These are phyloP conservation scores for Paragorgia papillata DNA, from an alignment of 92 coral and sea anemone species.

Conservation along the genomic window DNA sequence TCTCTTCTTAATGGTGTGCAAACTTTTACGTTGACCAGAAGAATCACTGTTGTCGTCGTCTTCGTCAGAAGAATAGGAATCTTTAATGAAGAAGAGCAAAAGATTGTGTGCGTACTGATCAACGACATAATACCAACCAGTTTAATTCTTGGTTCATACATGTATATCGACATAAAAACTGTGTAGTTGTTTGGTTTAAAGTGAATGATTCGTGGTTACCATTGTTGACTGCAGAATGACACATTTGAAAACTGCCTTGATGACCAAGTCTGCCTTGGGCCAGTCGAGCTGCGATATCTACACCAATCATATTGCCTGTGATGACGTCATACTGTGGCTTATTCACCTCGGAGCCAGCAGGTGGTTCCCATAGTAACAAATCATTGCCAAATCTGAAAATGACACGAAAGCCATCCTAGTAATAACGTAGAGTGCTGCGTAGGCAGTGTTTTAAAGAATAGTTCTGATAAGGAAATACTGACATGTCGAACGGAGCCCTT, in stretches of 20 bases:
- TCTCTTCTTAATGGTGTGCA: conserved; percentile 24
- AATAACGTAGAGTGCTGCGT: no score
- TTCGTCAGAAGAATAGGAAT: conserved; percentile 82
- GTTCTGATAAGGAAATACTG: no score
- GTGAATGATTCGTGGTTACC: neutral
- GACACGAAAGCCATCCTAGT: neutral
- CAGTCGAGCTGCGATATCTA: conserved; percentile 92
- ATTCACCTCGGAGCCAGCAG: conserved; percentile 74
- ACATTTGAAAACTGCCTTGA: conserved; percentile 93
- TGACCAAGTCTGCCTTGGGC: conserved; percentile 72
- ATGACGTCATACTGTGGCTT: conserved; percentile 73
- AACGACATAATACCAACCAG: neutral
- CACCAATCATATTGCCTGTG: conserved; percentile 63
- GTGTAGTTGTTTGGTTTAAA: no score
- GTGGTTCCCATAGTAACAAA: conserved; percentile 90
- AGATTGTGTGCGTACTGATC: neutral
- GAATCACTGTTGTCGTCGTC: conserved; percentile 81
- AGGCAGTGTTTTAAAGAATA: no score
- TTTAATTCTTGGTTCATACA: no score
- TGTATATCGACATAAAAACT: no score
- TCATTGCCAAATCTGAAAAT: conserved; percentile 73
- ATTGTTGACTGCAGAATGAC: conserved; percentile 80
- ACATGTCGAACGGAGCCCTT: no score
- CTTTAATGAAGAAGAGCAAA: conserved; percentile 30
- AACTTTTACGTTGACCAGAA: conserved; percentile 37